Base-by-base conservation (phyloP, 2,888 invertebrate genomes). In the Glyphotaelius pellucidus region DNA sequence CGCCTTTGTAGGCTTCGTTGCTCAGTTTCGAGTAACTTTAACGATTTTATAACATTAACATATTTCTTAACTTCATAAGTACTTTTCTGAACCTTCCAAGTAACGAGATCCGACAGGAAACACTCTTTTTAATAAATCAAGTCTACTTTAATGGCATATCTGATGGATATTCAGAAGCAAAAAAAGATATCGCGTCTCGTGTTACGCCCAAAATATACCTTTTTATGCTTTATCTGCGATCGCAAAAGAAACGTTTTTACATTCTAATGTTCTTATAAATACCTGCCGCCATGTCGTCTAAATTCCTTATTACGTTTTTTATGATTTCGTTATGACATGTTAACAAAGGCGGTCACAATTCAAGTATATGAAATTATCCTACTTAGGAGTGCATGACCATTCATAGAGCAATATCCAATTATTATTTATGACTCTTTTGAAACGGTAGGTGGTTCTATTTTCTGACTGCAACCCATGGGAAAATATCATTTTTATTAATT, bases 241-340 rank as follows among this genome's bases (percentile, higher is more conserved):
- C 81, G 32, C 83, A 47, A 85, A 85, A 85, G 19, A 90, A 88
- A 88, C 87, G 38, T 86, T 80, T 91, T 80, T 31, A 87, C 52
- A 79, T 91, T 42, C 90, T 92, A 90, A 92, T 92, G 91, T 91
- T 83, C 87, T 92, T 92, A 92, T 92, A 92, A 92, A 91, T 92
- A 92, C 92, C 42, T 52, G 91, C 91, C 91, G 87, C 90, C 92
- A 85, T 91, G 91, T 92, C 91, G 87, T 92, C 90, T 86, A 87
- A 87, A 92, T 91, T 32, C 86, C 90, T 92, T 89, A 92, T 91
- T 91, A 91, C 32, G 86, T 90, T 92, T 92, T 91, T 92, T 35
- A 38, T 85, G 85, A 32, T 81, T 85, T 47, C 38, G 42, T 52
- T 87, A 25, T 52, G 67, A 42, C 47, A 87, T 52, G 30, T 67